Evolutionary conservation across 2,797 vertebrate species (phyloP).

Genomic region (Tenualosa thibaudeaui): DNA sequence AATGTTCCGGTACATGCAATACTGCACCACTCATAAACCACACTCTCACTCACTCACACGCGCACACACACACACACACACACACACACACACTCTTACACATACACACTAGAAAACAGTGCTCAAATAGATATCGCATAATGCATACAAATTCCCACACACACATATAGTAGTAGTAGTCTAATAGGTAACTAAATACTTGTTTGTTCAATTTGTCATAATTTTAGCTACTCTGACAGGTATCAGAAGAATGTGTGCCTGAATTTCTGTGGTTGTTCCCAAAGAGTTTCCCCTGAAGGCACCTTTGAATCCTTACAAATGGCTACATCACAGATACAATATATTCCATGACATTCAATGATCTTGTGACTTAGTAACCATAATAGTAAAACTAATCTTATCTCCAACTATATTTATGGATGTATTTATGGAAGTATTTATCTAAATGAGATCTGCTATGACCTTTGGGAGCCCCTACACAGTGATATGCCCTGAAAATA

Average conservation of each 20-base stretch:
- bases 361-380: not conserved
- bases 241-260: no score
- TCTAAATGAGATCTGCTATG: not conserved
- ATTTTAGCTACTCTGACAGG: no score
- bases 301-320: not conserved
- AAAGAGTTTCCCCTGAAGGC: not conserved
- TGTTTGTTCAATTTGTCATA: no score
- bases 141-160: not conserved
- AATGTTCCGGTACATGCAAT: not conserved
- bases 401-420: not conserved
- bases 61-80: conserved; percentile 11
- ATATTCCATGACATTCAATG: not conserved
- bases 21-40: not conserved
- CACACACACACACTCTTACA: not conserved
- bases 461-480: not conserved
- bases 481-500: not conserved
- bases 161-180: not conserved
- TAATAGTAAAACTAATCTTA: not conserved
- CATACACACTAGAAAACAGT: not conserved
- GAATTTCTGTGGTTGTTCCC: not conserved
- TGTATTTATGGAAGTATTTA: no score
- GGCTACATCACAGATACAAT: not conserved
- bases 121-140: no score
- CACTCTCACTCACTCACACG: not conserved
- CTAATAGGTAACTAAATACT: no score